Percentiles rank a stretch among this genome's conserved stretches.
Conservation (phyloP, 2,888 invertebrate species). For the Syrphus vitripennis region DNA sequence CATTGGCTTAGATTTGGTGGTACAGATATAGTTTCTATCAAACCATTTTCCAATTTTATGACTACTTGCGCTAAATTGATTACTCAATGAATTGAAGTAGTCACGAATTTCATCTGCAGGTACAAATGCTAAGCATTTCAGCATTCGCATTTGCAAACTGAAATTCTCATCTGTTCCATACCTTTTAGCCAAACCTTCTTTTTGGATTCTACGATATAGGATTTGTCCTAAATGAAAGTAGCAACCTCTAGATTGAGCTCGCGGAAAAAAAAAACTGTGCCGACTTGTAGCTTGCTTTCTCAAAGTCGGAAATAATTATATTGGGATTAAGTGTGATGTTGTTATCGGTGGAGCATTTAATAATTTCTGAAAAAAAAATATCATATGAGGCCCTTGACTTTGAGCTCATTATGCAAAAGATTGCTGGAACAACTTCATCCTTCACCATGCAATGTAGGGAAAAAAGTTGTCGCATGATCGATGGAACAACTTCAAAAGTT, state of each 20-base stretch:
- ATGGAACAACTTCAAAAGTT: slow-evolving; percentile 29
- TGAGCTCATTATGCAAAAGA: slow-evolving; percentile 20
- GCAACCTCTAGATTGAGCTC: neutral
- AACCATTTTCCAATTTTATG: too few species aligned
- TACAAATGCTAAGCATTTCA: too few species aligned
- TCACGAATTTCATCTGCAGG: too few species aligned
- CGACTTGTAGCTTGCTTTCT: neutral
- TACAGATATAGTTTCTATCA: too few species aligned
- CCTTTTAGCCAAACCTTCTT: too few species aligned
- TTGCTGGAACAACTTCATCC: slow-evolving; percentile 3
- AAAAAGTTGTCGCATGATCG: slow-evolving; percentile 21
- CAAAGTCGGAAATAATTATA: slow-evolving; percentile 6
- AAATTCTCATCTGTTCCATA: too few species aligned
- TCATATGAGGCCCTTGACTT: slow-evolving; percentile 2
- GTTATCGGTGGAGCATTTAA: neutral
- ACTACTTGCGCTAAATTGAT: too few species aligned
- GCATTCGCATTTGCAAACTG: too few species aligned
- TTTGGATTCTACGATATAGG: too few species aligned
- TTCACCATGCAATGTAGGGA: slow-evolving; percentile 18
- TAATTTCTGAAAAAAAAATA: slow-evolving; percentile 6
- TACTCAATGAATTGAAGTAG: too few species aligned
- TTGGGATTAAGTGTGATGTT: neutral
- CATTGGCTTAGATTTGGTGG: too few species aligned
- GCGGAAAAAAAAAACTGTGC: neutral
- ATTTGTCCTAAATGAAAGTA: too few species aligned